phyloP scores from a whole-genome alignment of 2,888 invertebrate species.

The Stenodema calcarata region DNA sequence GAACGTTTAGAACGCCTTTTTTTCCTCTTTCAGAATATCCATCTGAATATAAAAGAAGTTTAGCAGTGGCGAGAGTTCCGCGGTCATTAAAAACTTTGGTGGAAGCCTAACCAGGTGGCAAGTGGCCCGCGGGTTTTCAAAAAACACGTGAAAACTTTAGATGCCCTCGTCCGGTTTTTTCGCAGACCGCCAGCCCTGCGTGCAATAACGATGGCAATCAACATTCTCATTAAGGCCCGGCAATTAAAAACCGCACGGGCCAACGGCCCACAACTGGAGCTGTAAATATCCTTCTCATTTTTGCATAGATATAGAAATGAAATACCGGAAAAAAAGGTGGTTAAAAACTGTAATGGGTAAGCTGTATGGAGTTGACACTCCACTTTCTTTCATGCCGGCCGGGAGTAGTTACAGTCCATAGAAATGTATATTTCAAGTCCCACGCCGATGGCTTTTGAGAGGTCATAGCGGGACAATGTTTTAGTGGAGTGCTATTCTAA shows the following conservation, averaged over 20 bases:
- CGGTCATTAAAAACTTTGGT: slow-evolving; percentile 14
- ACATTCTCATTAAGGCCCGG: slow-evolving; percentile 26
- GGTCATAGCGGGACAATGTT: too few relatives aligned
- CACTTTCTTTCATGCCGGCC: neutral
- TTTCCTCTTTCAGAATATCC: neutral
- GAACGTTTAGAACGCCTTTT: neutral
- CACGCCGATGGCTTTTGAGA: too few relatives aligned
- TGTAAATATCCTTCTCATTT: slow-evolving; percentile 27
- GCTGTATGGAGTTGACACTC: neutral
- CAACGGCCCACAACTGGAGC: neutral
- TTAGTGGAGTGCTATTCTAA: neutral
- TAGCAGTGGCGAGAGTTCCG: neutral
- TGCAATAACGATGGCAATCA: slow-evolving; percentile 29
- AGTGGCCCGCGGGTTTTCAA: slow-evolving; percentile 10
- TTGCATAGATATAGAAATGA: neutral
- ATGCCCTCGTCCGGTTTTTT: neutral
- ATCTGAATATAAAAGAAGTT: slow-evolving; percentile 7
- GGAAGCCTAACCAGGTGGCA: slow-evolving; percentile 20
- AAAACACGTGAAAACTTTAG: slow-evolving; percentile 18
- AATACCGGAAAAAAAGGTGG: neutral
- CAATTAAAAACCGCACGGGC: slow-evolving; percentile 22
- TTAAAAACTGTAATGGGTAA: neutral
- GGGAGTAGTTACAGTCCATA: neutral
- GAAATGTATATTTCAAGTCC: neutral
- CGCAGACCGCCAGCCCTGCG: neutral